Evolutionary conservation across 2,113 vertebrate species (phyloP), one percentile per base, ranked within the genome.

Genomic region (Serilophus lunatus): DNA sequence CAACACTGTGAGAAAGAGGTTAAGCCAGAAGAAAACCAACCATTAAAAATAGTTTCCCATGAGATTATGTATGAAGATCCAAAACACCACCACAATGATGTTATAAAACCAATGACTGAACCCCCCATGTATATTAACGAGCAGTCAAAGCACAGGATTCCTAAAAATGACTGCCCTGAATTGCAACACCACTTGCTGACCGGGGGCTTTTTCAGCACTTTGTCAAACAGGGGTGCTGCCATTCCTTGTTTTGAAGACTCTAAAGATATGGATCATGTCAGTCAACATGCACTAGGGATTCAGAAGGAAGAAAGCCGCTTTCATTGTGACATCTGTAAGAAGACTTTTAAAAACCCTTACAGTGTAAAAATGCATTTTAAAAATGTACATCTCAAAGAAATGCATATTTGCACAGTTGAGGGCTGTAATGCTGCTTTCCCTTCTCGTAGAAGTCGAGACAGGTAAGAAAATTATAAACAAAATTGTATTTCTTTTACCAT

Each of bases 401-500:
- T 98, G 94, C 99, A 99, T 97, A 92, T 98, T 94, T 99, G 99
- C 98, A 98, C 98, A 3, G 98, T 99, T 92, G 98, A 98, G 45
- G 99, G 99, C 89, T 99, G 99, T 82, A 98, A 98, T 6, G 99
- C 99, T 71, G 98, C 98, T 47, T 99, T 99, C 96, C 99, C 99
- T 12, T 99, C 99, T 64, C 98, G 99, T 89, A 98, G 99, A 97
- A 99, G 99, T 98, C 98, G 99, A 98, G 99, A 99, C 98, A 99
- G 99, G 99, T 99, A 98, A 99, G 98, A 94, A 63, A 36, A 92
- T 42, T 23, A 38, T 45, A 71, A 75, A 76, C 36, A 86, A 42
- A 96, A 94, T 93, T 92, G n/a, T 94, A 90, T 91, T 94, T 96
- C 91, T 91, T 95, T 93, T 96, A 61, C 59, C 85, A 88, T 89